These are phyloP conservation scores for Hydrotaea diabolus DNA, from an alignment of 2,888 invertebrate genomes.

Conservation along the genomic window DNA sequence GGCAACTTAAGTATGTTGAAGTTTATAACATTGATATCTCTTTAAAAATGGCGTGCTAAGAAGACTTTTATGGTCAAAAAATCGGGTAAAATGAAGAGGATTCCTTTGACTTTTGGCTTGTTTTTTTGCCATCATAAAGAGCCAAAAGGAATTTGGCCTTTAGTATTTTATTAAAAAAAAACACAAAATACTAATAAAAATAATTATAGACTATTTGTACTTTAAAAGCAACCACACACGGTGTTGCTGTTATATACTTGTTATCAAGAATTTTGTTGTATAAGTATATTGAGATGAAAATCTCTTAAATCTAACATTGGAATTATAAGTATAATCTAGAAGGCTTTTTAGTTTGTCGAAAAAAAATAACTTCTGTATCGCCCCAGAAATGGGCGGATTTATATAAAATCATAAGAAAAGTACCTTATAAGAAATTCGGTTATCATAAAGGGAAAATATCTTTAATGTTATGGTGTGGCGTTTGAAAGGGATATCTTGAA, in stretches of 20 bases:
- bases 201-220: neutral
- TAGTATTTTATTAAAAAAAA: neutral
- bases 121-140: conserved; percentile 12
- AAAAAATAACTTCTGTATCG: too few species aligned
- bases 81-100: conserved; percentile 36
- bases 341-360: too few species aligned
- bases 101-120: neutral
- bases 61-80: conserved; percentile 57
- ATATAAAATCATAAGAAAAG: too few species aligned
- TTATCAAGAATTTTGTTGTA: too few species aligned
- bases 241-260: neutral
- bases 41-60: conserved; percentile 54
- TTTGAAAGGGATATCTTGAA: too few species aligned
- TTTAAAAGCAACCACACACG: conserved; percentile 11
- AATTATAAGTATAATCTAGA: too few species aligned
- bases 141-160: neutral
- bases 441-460: too few species aligned
- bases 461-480: too few species aligned
- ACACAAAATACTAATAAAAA: neutral
- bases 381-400: too few species aligned
- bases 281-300: too few species aligned
- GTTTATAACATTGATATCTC: conserved; percentile 65
- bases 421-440: too few species aligned
- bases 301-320: too few species aligned
- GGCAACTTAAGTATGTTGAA: conserved; percentile 71